phyloP scores from a whole-genome alignment of 2,113 vertebrate genomes.

The Callospermophilus lateralis region DNA sequence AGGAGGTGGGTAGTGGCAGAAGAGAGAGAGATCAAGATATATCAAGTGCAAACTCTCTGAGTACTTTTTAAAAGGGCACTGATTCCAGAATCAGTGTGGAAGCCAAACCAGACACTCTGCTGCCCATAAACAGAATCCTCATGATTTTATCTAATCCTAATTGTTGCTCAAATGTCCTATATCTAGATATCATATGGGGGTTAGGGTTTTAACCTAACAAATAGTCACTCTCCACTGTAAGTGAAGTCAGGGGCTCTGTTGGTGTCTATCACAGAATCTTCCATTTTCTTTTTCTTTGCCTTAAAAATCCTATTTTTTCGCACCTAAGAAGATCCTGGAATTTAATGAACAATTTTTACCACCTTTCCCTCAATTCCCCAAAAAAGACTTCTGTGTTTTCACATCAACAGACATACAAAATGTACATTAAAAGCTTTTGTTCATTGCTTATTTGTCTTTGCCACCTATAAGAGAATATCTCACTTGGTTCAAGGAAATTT shows the following conservation, averaged over 20 bases:
- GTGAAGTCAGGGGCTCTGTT: not conserved
- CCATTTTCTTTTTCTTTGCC: not conserved
- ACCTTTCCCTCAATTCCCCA: not conserved
- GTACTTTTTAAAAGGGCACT: not conserved
- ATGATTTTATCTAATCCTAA: not conserved
- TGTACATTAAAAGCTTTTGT: not conserved
- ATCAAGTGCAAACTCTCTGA: too few relatives aligned
- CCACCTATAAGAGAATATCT: not conserved
- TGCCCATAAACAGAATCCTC: too few relatives aligned
- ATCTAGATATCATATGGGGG: not conserved
- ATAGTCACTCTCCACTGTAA: not conserved
- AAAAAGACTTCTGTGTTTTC: not conserved
- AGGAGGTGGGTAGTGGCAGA: too few relatives aligned
- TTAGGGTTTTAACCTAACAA: not conserved
- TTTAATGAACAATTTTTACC: not conserved
- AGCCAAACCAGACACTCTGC: too few relatives aligned
- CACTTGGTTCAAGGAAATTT: constrained; percentile 1
- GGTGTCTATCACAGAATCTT: not conserved
- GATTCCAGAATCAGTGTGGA: too few relatives aligned
- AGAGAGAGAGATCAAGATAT: too few relatives aligned
- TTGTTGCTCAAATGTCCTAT: too few relatives aligned
- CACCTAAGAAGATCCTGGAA: not conserved
- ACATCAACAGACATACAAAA: not conserved
- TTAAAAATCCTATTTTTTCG: not conserved
- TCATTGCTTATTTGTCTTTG: not conserved